phyloP scores from a whole-genome alignment of 2,797 vertebrate genomes.

The Nasua narica region DNA sequence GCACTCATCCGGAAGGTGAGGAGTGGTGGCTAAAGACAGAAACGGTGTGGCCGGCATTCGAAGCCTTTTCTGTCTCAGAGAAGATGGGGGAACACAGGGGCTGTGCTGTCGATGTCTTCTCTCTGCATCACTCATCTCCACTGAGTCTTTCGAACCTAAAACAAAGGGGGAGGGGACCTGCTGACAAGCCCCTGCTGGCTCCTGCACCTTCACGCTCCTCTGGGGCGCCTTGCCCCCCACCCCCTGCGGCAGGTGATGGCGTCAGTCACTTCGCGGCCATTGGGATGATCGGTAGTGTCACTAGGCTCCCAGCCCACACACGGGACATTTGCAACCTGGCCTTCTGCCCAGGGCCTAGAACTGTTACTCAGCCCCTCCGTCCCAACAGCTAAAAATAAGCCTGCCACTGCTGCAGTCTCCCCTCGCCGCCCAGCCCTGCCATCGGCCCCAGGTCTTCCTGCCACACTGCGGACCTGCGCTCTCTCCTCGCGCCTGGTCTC shows the following conservation, averaged over 20 bases:
- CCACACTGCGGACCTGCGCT: background rate
- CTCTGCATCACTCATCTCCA: background rate
- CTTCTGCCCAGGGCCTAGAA: background rate
- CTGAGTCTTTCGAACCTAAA: background rate
- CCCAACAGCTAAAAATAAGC: conserved; percentile 60
- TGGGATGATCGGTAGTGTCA: background rate
- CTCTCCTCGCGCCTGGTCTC: background rate
- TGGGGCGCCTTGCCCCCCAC: background rate
- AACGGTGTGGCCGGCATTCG: background rate
- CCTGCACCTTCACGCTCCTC: background rate
- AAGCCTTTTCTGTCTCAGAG: background rate
- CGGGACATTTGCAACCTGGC: conserved; percentile 18
- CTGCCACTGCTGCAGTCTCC: background rate
- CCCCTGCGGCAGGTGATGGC: background rate
- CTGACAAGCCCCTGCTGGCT: too few species aligned
- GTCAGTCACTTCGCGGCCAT: background rate
- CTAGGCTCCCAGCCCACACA: background rate
- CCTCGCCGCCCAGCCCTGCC: background rate
- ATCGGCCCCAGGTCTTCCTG: background rate
- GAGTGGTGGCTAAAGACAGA: background rate
- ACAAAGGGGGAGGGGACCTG: background rate
- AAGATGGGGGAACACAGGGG: background rate
- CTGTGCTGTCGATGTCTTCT: background rate
- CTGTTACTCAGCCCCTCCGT: conserved; percentile 45
- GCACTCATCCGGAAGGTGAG: background rate